Evolutionary conservation across 2,888 invertebrate genomes (phyloP).

Genomic region (Leucophenga maculata): DNA sequence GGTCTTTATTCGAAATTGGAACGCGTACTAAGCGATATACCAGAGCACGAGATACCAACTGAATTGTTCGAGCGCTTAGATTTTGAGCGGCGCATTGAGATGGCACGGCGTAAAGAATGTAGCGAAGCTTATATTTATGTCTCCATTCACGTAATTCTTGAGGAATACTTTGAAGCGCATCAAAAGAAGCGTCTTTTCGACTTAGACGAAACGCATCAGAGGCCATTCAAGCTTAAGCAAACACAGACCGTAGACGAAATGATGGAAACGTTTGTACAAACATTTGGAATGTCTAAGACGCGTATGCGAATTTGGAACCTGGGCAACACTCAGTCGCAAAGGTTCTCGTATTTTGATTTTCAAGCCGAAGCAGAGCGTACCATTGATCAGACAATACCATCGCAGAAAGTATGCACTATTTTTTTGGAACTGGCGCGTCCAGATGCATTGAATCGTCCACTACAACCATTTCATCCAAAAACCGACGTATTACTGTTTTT

Average conservation of each 20-base stretch:
- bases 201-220: slow-evolving; percentile 86
- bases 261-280: slow-evolving; percentile 87
- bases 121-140: slow-evolving; percentile 94
- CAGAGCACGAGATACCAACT: slow-evolving; percentile 93
- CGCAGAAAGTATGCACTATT: slow-evolving; percentile 84
- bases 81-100: slow-evolving; percentile 94
- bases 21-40: slow-evolving; percentile 91
- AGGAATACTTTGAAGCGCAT: slow-evolving; percentile 93
- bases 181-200: slow-evolving; percentile 97
- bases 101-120: slow-evolving; percentile 90
- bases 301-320: slow-evolving; percentile 96
- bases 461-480: slow-evolving; percentile 93
- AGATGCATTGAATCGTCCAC: slow-evolving; percentile 80
- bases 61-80: slow-evolving; percentile 90
- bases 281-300: slow-evolving; percentile 88
- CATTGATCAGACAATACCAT: slow-evolving; percentile 79
- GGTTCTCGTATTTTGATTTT: slow-evolving; percentile 85
- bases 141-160: slow-evolving; percentile 81
- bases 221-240: slow-evolving; percentile 92
- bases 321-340: slow-evolving; percentile 80
- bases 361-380: slow-evolving; percentile 80
- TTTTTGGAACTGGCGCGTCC: slow-evolving; percentile 91
- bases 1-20: slow-evolving; percentile 95
- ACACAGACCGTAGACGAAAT: slow-evolving; percentile 89
- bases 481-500: slow-evolving; percentile 77